phyloP scores from a whole-genome alignment of 2,113 vertebrate genomes.

The Sorex araneus region DNA sequence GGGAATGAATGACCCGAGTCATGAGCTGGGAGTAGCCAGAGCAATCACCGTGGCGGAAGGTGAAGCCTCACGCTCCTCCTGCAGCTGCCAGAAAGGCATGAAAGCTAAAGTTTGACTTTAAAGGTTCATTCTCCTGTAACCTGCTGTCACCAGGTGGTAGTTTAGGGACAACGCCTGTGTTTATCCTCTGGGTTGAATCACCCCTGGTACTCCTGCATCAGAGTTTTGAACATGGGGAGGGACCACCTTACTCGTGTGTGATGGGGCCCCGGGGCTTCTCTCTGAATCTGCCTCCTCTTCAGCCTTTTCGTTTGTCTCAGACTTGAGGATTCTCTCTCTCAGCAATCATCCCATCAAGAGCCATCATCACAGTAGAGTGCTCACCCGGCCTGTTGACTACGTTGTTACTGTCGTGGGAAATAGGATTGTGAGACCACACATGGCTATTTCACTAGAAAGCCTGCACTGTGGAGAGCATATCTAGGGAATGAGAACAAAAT shows the following conservation, averaged over 20 bases:
- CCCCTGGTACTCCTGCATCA: not conserved
- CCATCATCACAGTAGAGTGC: not conserved
- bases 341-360: not conserved
- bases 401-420: conserved; percentile 10
- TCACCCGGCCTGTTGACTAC: not conserved
- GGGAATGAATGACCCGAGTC: too few relatives aligned
- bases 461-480: not conserved
- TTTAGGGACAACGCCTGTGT: not conserved
- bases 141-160: not conserved
- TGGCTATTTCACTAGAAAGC: not conserved
- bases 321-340: not conserved
- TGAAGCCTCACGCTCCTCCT: not conserved
- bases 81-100: not conserved
- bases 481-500: conserved; percentile 10
- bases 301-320: conserved; percentile 1
- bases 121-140: conserved; percentile 22
- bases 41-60: too few relatives aligned
- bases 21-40: too few relatives aligned
- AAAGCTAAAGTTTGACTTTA: not conserved
- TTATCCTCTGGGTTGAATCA: not conserved
- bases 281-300: not conserved
- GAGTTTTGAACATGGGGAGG: not conserved
- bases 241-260: not conserved
- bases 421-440: not conserved
- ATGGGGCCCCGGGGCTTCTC: not conserved